A percentile compares a stretch with the other conserved stretches of the same genome.
Conservation (phyloP, 2,888 invertebrate genomes). For the Temnothorax ravouxi region DNA sequence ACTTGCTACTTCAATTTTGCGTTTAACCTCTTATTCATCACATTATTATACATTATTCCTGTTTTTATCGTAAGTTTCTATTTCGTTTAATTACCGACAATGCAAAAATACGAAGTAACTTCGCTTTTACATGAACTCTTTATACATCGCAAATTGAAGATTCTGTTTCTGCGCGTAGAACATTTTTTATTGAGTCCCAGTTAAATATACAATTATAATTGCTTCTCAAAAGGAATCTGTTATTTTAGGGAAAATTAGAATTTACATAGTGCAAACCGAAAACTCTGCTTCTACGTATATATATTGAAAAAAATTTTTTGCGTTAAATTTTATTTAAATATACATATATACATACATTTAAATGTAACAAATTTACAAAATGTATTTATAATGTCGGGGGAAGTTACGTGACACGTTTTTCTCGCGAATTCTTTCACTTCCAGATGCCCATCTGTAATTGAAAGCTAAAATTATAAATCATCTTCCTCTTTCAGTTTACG, state of each 20-base stretch:
- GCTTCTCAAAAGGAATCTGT: neutral
- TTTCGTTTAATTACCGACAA: neutral
- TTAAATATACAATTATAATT: conserved; percentile 12
- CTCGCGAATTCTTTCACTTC: neutral
- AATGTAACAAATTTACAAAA: neutral
- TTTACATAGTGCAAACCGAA: neutral
- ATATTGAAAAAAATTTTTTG: neutral
- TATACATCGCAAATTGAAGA: neutral
- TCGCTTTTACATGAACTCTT: neutral
- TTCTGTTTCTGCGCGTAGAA: neutral
- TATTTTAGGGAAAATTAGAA: neutral
- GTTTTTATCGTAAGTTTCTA: neutral
- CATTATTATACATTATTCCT: neutral
- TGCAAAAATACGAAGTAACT: neutral
- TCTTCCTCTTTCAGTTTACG: neutral
- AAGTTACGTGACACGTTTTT: neutral
- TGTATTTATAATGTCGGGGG: neutral
- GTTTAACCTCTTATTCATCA: neutral
- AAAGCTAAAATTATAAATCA: conserved; percentile 38
- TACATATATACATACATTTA: too few species aligned
- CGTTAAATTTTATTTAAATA: neutral
- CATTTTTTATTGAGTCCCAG: neutral
- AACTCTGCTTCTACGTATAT: neutral
- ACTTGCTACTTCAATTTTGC: neutral
- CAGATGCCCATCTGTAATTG: neutral